Conservation (phyloP, 2,797 vertebrate species). For the Liasis olivaceus region DNA sequence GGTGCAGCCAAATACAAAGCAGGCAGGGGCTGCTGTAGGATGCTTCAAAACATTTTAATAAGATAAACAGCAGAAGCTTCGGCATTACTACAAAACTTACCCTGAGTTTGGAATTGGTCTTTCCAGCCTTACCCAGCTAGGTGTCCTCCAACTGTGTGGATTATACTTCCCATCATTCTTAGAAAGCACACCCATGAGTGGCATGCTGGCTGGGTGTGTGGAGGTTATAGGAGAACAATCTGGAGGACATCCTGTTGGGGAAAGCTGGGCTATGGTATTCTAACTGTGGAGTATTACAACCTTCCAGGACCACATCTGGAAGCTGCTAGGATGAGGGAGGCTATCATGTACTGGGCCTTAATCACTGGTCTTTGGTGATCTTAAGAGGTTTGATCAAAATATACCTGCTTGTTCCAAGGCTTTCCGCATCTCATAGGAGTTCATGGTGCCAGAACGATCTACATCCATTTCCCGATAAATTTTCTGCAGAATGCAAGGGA, state of each 20-base stretch:
- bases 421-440: conserved; percentile 83
- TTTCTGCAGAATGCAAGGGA: conserved; percentile 70
- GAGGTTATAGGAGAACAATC: not conserved
- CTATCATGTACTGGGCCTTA: not conserved
- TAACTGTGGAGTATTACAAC: not conserved
- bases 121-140: not conserved
- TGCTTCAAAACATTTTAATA: not conserved
- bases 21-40: not conserved
- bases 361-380: not conserved
- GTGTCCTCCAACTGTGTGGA: not conserved
- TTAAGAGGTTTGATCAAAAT: not conserved
- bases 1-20: not conserved
- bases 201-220: not conserved
- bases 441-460: conserved; percentile 89
- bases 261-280: not conserved
- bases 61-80: not conserved
- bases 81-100: not conserved
- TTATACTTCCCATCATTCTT: not conserved
- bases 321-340: not conserved
- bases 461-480: conserved; percentile 84
- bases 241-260: not conserved
- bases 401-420: conserved; percentile 83
- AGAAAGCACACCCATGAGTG: not conserved
- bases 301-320: not conserved
- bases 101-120: not conserved